These are phyloP conservation scores for Meriones unguiculatus DNA, from an alignment of 2,113 vertebrate genomes.

Conservation along the genomic window DNA sequence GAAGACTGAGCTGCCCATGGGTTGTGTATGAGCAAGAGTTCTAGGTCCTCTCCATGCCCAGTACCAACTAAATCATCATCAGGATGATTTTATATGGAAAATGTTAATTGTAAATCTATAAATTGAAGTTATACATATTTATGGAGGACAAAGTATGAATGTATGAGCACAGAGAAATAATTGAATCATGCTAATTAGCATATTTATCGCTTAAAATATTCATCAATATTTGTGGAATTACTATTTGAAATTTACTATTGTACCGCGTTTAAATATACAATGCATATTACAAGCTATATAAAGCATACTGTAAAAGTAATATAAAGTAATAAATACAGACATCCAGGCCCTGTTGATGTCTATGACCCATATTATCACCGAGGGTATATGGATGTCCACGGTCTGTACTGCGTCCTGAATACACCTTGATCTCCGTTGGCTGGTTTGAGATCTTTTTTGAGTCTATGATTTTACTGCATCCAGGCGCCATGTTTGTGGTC, in stretches of 20 bases:
- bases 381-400: background rate
- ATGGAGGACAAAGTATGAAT: background rate
- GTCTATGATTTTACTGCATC: background rate
- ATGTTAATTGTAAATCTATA: background rate
- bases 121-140: background rate
- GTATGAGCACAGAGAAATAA: background rate
- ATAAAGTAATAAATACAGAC: background rate
- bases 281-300: background rate
- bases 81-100: slow-evolving; percentile 11
- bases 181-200: background rate
- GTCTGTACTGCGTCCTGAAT: background rate
- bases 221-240: background rate
- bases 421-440: background rate
- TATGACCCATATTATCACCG: background rate
- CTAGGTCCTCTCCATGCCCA: background rate
- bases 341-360: background rate
- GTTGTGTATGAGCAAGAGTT: no score
- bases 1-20: no score
- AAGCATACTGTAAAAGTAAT: background rate
- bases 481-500: background rate
- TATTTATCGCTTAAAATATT: background rate
- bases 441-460: background rate
- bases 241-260: background rate
- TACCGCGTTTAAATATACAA: background rate
- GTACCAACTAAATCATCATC: background rate